Conservation (phyloP, 2,797 vertebrate genomes). For the Typhlichthys eigenmanni region DNA sequence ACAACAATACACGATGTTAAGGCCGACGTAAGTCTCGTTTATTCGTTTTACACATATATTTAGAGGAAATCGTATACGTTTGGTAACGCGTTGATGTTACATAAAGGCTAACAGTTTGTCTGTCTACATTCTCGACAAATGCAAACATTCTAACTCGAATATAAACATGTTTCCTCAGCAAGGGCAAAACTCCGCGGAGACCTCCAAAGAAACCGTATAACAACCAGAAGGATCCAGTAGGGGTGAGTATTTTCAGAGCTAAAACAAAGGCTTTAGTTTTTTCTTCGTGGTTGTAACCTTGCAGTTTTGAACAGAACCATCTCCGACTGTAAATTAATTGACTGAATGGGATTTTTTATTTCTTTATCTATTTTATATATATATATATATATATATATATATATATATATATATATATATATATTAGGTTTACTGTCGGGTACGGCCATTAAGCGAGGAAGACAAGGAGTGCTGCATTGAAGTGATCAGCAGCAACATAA, state of each 20-base stretch:
- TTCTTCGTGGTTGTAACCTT: no score
- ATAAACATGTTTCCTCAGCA: constrained; percentile 62
- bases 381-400: neutral
- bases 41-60: neutral
- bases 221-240: constrained; percentile 89
- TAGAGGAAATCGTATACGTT: neutral
- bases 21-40: constrained; percentile 64
- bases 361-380: neutral
- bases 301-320: no score
- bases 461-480: constrained; percentile 91
- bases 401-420: no score
- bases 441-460: constrained; percentile 81
- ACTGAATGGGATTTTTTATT: no score
- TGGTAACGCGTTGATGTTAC: neutral
- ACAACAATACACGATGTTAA: constrained; percentile 53
- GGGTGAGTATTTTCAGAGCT: constrained; percentile 76
- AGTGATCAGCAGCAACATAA: constrained; percentile 85
- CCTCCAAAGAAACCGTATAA: constrained; percentile 79
- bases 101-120: neutral
- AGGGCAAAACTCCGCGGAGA: constrained; percentile 81
- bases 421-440: constrained; percentile 89
- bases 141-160: no score
- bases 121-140: no score
- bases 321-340: no score
- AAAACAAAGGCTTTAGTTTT: no score